These are phyloP conservation scores for Gallinago undulata DNA, from an alignment of 2,113 vertebrate genomes.

Conservation along the genomic window DNA sequence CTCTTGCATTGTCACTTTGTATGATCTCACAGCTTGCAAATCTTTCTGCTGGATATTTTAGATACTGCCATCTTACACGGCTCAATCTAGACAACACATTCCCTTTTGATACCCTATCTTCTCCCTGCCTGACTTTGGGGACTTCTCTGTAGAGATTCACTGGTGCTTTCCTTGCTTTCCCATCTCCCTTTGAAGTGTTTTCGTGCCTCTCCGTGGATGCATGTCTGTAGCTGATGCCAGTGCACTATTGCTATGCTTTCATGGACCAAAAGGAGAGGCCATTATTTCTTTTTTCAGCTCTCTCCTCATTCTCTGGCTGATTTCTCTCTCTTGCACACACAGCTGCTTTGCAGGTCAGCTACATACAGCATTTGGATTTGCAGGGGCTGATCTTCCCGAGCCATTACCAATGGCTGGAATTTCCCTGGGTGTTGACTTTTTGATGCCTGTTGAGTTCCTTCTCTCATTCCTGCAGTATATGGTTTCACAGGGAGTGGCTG, in stretches of 20 bases:
- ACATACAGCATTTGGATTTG: background rate
- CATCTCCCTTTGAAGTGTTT: background rate
- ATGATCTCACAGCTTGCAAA: background rate
- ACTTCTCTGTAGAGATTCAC: background rate
- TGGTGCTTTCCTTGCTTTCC: background rate
- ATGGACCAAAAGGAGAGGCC: background rate
- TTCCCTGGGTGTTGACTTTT: conserved; percentile 40
- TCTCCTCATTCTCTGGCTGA: background rate
- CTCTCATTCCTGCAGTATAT: background rate
- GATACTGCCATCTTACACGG: background rate
- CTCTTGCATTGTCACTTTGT: background rate
- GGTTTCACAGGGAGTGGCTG: conserved; percentile 59
- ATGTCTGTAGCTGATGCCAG: background rate
- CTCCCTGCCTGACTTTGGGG: background rate
- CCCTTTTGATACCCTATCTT: background rate
- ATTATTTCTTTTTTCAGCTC: background rate
- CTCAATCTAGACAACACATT: background rate
- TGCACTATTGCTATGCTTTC: background rate
- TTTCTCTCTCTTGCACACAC: background rate
- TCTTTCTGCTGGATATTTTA: background rate
- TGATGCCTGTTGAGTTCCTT: background rate
- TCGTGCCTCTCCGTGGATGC: background rate
- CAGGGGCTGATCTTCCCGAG: background rate
- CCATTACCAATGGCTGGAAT: background rate
- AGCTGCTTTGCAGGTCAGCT: background rate